Base-by-base conservation (phyloP, 2,888 invertebrate genomes). In the Willowsia nigromaculata region DNA sequence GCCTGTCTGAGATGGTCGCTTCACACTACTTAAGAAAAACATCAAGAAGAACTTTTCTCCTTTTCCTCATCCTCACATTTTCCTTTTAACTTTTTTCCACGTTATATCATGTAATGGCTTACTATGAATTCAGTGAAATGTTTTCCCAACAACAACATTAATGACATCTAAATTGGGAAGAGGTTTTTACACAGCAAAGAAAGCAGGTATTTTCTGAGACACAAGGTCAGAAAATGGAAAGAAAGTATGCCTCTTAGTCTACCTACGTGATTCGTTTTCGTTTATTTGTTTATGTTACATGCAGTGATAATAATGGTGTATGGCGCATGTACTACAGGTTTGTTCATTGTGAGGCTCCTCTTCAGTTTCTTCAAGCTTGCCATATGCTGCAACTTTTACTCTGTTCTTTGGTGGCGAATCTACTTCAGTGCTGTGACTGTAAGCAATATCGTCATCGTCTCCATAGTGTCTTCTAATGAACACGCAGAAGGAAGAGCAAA, bases 281-380 rank as follows among this genome's bases (percentile, higher is more conserved):
- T 43, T 15, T 43, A 47, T 65, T 22, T 25, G 0, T 47, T 65
- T 62, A 50, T 18, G 50, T 18, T 82, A 50, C 71, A 30, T 84
- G 68, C 47, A 37, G 13, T 11, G 83, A 50, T 71, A 84, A 53
- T 84, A 84, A 53, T 84, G 71, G 83, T 84, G 83, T 33, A 53
- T 71, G 71, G 71, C 53, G 53, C 83, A 50, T 84, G 83, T 25
- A 22, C 47, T 53, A 33, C 27, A 50, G 50, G 22, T 76, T 53
- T 47, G 27, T 11, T 50, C 27, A 27, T 56, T n/a, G n/a, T n/a
- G n/a, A n/a, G n/a, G n/a, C n/a, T n/a, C n/a, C n/a, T n/a, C n/a
- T n/a, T n/a, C n/a, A n/a, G n/a, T n/a, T n/a, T n/a, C n/a, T n/a
- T n/a, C n/a, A n/a, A n/a, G n/a, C n/a, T n/a, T n/a, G n/a, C n/a